Evolutionary conservation across 2,888 invertebrate genomes (phyloP), one percentile per base, ranked within the genome.

Genomic region (Cremastinae sp.): DNA sequence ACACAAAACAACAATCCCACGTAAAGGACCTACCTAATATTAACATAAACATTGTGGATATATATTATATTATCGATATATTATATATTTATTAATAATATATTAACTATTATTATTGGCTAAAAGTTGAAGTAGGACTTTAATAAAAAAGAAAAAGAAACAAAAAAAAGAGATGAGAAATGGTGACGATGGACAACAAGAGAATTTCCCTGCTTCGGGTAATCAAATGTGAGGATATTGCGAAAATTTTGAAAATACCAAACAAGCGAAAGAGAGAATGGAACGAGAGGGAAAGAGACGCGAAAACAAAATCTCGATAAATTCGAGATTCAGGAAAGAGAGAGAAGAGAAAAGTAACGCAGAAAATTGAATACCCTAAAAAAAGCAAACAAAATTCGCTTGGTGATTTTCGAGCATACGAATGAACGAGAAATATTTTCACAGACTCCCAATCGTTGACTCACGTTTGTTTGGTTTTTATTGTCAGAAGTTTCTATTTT

Each of bases 401-500:
- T 56, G 59, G 55, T 53, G 66, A 68, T 45, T 68, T 74, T 68
- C 71, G 47, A 59, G 58, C 43, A 53, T 18, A 45, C 28, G 43
- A 66, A 45, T 43, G 16, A 43, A 65, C 65, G 65, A 66, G 45
- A 55, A 56, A 66, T 55, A 55, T 66, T 74, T 59, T 68, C 43
- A 41, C 75, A 72, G 65, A 10, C 53, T 43, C 66, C 75, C 66
- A 65, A 79, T 74, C 53, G 64, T 51, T 68, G 78, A 85, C 88
- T 89, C 85, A 86, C 80, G 87, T 89, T 88, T 89, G 88, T 89
- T 89, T 89, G 87, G 86, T 89, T 89, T 88, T 88, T 87, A 89
- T 88, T 89, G 84, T 89, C 88, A 89, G 86, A 89, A 89, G 88
- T 89, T 89, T 89, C 89, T 89, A 89, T 89, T 89, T 89, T 89